These are phyloP conservation scores for Tethya wilhelma DNA, from an alignment of 37 sponge, comb jelly and placozoan species.

Conservation along the genomic window DNA sequence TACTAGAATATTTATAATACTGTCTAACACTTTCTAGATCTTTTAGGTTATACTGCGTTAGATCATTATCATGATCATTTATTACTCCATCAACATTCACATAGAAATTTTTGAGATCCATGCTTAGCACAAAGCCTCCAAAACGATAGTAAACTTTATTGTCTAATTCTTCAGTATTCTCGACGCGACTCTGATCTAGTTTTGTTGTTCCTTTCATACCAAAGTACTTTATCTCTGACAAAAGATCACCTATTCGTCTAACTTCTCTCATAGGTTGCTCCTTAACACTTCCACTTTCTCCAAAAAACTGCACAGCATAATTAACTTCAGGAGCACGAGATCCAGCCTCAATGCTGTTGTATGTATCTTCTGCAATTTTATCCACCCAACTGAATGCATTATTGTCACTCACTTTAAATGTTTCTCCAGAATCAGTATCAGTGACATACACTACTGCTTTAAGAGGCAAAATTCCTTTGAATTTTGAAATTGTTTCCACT, in stretches of 20 bases:
- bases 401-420: not conserved
- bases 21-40: no score
- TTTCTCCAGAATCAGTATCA: not conserved
- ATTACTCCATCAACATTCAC: not conserved
- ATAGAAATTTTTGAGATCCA: not conserved
- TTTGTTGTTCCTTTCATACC: not conserved
- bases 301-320: not conserved
- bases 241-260: not conserved
- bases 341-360: not conserved
- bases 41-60: no score
- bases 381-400: not conserved
- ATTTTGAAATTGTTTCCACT: no score
- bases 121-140: not conserved
- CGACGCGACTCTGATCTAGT: no score
- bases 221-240: not conserved
- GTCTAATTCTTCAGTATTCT: not conserved
- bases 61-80: not conserved
- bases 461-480: not conserved
- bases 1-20: not conserved
- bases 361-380: not conserved
- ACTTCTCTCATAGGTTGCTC: not conserved
- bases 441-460: not conserved
- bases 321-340: not conserved
- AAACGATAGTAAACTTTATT: constrained; percentile 3
- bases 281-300: not conserved